Conservation (phyloP, 2,113 vertebrate genomes). For the Salvelinus alpinus region DNA sequence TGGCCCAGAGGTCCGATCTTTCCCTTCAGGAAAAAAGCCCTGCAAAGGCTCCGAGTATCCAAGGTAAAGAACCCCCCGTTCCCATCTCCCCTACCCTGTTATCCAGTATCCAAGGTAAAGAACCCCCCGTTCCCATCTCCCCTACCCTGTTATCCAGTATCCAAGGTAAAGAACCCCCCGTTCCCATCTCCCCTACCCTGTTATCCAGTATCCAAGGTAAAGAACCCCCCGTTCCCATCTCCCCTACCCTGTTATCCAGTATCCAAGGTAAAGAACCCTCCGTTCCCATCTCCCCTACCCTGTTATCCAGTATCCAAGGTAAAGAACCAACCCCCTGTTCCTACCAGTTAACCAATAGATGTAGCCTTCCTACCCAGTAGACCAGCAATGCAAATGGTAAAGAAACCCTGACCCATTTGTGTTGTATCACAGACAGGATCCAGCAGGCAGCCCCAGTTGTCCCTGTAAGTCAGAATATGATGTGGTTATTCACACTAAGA, state of each 20-base stretch:
- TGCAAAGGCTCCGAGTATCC: slow-evolving; percentile 97
- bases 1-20: slow-evolving; percentile 98
- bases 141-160: too few species aligned
- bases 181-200: not conserved
- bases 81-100: too few species aligned
- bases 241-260: too few species aligned
- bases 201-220: slow-evolving; percentile 81
- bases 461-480: not conserved
- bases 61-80: slow-evolving; percentile 73
- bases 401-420: not conserved
- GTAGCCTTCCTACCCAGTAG: too few species aligned
- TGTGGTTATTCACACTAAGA: not conserved
- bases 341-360: not conserved
- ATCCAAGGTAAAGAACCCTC: not conserved
- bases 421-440: too few species aligned
- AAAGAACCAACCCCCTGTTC: not conserved
- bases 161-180: not conserved
- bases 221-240: too few species aligned
- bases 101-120: slow-evolving; percentile 81
- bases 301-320: slow-evolving; percentile 81
- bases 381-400: not conserved
- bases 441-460: not conserved
- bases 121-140: not conserved
- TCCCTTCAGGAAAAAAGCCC: slow-evolving; percentile 99
- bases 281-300: not conserved